Conservation (phyloP, 2,797 vertebrate genomes). For the Hapalemur alaotrensis region DNA sequence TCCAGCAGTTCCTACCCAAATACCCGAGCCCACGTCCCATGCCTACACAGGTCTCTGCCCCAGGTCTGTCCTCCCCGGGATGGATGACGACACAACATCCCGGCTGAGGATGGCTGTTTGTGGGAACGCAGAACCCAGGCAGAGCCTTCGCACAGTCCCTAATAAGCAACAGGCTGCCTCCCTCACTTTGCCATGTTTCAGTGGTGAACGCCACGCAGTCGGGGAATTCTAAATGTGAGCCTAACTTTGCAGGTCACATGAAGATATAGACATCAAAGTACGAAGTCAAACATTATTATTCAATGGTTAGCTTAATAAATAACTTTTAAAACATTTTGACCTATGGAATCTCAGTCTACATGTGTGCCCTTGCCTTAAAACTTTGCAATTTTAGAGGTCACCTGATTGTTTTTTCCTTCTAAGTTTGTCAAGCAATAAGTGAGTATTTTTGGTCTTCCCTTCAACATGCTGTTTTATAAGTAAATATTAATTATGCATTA, state of each 20-base stretch:
- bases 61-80: background rate
- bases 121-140: background rate
- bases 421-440: background rate
- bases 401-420: background rate
- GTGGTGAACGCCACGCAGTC: background rate
- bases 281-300: background rate
- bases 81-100: background rate
- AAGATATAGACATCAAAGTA: background rate
- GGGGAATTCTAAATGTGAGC: background rate
- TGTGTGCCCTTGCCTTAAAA: background rate
- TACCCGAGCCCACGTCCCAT: too few relatives aligned
- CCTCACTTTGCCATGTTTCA: background rate
- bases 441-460: constrained; percentile 37
- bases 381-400: background rate
- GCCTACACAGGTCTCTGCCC: accelerated
- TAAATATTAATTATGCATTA: constrained; percentile 50
- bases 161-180: background rate
- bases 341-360: background rate
- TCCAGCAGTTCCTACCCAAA: background rate
- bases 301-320: background rate
- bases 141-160: accelerated
- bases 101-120: background rate
- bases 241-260: background rate
- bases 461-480: background rate
- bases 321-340: background rate